Conservation (phyloP, 2,113 vertebrate genomes). For the Clarias gariepinus region DNA sequence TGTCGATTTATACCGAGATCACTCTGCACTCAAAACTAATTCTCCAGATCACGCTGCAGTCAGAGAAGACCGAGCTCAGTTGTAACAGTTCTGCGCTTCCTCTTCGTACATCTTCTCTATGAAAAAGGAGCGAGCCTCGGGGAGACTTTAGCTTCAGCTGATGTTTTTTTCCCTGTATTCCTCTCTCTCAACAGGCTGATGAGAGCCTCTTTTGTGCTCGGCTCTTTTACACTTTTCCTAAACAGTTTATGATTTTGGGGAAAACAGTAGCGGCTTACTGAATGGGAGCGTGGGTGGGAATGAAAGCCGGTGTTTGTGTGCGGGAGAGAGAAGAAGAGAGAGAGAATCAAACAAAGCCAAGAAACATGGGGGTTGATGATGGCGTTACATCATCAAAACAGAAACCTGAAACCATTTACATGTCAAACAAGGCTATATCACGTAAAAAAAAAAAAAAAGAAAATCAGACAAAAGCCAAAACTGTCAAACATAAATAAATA, state of each 20-base stretch:
- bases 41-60: neutral
- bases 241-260: conserved; percentile 31
- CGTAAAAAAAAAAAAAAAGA: neutral
- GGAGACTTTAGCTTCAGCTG: neutral
- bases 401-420: conserved; percentile 27
- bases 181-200: neutral
- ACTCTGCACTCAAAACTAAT: too few relatives aligned
- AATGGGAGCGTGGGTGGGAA: conserved; percentile 20
- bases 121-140: conserved; percentile 2
- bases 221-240: conserved; percentile 15
- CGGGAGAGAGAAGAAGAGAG: neutral
- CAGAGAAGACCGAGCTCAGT: neutral
- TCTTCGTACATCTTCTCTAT: neutral
- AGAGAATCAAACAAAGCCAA: conserved; percentile 16
- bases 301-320: neutral
- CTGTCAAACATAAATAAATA: neutral
- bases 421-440: conserved; percentile 20
- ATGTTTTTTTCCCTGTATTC: neutral
- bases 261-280: conserved; percentile 15
- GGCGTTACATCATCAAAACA: conserved; percentile 22
- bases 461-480: conserved; percentile 15
- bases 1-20: neutral
- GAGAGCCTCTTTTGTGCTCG: neutral
- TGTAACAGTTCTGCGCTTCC: neutral
- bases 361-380: neutral